Conservation (phyloP, 1,140 invertebrate genomes). For the Ectropis grisescens region DNA sequence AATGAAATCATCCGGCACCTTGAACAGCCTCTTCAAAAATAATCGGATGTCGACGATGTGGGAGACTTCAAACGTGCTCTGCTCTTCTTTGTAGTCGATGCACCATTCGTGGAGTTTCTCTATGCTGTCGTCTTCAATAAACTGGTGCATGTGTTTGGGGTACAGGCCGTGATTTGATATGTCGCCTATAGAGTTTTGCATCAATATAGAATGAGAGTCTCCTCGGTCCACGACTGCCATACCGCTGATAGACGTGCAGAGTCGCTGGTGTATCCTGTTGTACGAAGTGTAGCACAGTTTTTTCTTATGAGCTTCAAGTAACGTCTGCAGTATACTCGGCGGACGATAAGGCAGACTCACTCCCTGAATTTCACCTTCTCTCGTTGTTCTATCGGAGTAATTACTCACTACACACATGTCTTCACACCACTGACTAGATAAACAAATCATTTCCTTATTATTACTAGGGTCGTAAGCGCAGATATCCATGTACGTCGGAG, state of each 20-base stretch:
- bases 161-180: constrained; percentile 41
- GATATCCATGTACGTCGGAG: constrained; percentile 35
- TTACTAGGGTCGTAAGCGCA: constrained; percentile 26
- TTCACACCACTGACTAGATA: constrained; percentile 54
- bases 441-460: constrained; percentile 38
- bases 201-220: constrained; percentile 36
- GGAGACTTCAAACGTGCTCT: constrained; percentile 32
- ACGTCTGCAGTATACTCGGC: constrained; percentile 31
- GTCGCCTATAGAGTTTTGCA: constrained; percentile 50
- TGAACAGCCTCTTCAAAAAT: too few species aligned
- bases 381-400: constrained; percentile 21
- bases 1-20: too few species aligned
- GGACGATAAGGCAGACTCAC: constrained; percentile 42
- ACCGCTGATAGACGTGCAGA: constrained; percentile 32
- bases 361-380: constrained; percentile 17
- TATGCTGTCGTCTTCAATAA: constrained; percentile 33
- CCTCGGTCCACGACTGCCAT: constrained; percentile 23
- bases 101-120: constrained; percentile 40
- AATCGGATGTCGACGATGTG: constrained; percentile 26
- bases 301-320: constrained; percentile 30
- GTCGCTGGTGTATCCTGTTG: constrained; percentile 32
- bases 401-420: constrained; percentile 47
- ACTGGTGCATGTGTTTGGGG: constrained; percentile 34
- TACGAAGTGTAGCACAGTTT: constrained; percentile 34
- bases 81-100: constrained; percentile 18